Evolutionary conservation across 2,888 invertebrate species (phyloP), one percentile per base, ranked within the genome.

Genomic region (Zeuzera pyrina): DNA sequence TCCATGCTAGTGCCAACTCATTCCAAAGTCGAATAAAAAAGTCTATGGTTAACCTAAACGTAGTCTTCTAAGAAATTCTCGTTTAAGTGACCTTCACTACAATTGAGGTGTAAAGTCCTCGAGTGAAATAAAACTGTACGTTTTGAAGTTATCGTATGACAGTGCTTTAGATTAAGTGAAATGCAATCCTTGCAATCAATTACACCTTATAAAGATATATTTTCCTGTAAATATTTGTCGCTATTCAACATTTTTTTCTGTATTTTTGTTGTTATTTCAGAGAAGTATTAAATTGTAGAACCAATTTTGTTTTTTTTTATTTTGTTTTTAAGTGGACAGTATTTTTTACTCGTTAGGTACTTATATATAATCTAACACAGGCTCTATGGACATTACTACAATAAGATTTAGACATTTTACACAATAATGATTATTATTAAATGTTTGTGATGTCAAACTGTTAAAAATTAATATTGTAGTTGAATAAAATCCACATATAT

Each of bases 1-100:
- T 78, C 77, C 78, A 78, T 61, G 36, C 47, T 77, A 78, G 78
- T 78, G 78, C 78, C 78, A 78, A 78, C 61, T 61, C 61, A 65
- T 66, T 66, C 63, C 65, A 66, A 52, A 47, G 43, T 55, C 39
- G 47, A 57, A 52, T 58, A 51, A 49, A 49, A 45, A 42, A 41
- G 36, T n/a, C n/a, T n/a, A 35, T 35, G 32, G 36, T 34, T 36
- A 45, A 47, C 36, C 34, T 42, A 47, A 45, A 42, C 41, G 38
- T 42, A 35, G 31, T 43, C 41, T 46, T 39, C 35, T 46, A 35
- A 32, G 34, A 36, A 35, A 36, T 42, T 39, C 39, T 41, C 33
- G 45, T 44, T 41, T 55, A 56, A 57, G 55, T 55, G 49, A 28
- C 33, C 35, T 35, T 28, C 22, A 35, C 34, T 27, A 35, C 33